Percentiles rank a stretch among this genome's conserved stretches.
Conservation (phyloP, 2,888 invertebrate species). For the Zootermopsis nevadensis region DNA sequence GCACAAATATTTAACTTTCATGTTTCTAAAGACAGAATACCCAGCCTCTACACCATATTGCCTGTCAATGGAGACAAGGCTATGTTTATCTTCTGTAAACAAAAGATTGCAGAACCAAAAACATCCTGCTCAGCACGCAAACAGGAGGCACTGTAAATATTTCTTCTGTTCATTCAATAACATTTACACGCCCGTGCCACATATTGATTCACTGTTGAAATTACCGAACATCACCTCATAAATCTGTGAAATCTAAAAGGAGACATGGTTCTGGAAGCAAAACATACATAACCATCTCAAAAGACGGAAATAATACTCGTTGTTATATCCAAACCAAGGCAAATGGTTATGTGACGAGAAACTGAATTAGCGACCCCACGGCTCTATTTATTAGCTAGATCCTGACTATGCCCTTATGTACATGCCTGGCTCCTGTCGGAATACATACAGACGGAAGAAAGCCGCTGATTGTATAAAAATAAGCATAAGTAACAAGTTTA, state of each 20-base stretch:
- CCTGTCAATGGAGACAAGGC: conserved; percentile 13
- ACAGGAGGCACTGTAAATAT: neutral
- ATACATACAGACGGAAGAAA: too few species aligned
- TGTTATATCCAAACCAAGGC: too few species aligned
- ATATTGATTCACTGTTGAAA: conserved; percentile 5
- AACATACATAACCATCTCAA: neutral
- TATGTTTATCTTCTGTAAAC: conserved; percentile 15
- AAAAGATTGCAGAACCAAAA: conserved; percentile 10
- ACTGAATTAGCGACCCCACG: too few species aligned
- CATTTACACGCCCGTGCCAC: conserved; percentile 7
- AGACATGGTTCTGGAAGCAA: neutral
- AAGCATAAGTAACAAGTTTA: too few species aligned
- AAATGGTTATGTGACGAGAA: too few species aligned
- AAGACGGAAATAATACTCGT: too few species aligned
- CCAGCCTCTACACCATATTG: conserved; percentile 2
- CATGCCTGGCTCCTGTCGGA: too few species aligned
- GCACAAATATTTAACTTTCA: conserved; percentile 19
- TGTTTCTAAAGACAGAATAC: neutral
- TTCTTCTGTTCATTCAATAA: conserved; percentile 12
- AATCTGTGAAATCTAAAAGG: neutral
- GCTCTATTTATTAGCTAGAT: too few species aligned
- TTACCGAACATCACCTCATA: neutral
- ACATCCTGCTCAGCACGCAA: conserved; percentile 1
- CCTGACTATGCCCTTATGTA: too few species aligned
- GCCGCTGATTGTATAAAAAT: too few species aligned